Percentiles rank a stretch among this genome's conserved stretches.
Evolutionary conservation across 2,797 vertebrate genomes (phyloP).

Genomic region (Falco biarmicus): DNA sequence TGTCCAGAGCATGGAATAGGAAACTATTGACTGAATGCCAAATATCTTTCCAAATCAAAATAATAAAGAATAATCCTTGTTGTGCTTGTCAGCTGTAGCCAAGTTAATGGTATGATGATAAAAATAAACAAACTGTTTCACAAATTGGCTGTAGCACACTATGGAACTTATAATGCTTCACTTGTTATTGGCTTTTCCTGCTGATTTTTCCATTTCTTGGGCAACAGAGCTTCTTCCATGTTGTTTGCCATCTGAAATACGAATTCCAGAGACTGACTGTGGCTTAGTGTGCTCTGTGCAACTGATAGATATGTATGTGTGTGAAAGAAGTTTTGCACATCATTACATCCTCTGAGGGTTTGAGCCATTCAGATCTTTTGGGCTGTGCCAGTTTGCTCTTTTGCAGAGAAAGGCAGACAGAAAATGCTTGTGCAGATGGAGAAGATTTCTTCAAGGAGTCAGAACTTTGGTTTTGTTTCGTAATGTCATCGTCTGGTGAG

Average conservation of each 20-base stretch:
- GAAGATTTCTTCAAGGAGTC: conserved; percentile 66
- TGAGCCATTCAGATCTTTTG: conserved; percentile 24
- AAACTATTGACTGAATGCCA: conserved; percentile 27
- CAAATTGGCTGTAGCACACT: neutral
- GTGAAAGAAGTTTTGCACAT: neutral
- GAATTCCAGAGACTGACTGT: neutral
- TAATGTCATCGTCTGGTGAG: conserved; percentile 70
- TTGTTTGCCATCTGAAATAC: neutral
- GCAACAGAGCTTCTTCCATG: neutral
- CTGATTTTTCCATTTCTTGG: conserved; percentile 7
- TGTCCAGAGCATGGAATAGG: neutral
- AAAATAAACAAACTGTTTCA: conserved; percentile 30
- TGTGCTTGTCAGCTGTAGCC: conserved; percentile 26
- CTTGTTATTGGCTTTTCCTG: neutral
- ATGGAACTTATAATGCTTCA: neutral
- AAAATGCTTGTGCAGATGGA: conserved; percentile 47
- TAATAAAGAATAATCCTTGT: conserved; percentile 24
- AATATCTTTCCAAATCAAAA: conserved; percentile 34
- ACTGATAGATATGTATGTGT: neutral
- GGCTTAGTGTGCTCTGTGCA: neutral
- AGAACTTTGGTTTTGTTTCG: conserved; percentile 54
- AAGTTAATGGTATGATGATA: conserved; percentile 28
- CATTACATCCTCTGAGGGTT: neutral
- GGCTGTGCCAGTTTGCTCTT: conserved; percentile 42
- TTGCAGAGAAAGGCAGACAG: conserved; percentile 46